Evolutionary conservation across 2,888 invertebrate genomes (phyloP).

Genomic region (Embidobia sp.): DNA sequence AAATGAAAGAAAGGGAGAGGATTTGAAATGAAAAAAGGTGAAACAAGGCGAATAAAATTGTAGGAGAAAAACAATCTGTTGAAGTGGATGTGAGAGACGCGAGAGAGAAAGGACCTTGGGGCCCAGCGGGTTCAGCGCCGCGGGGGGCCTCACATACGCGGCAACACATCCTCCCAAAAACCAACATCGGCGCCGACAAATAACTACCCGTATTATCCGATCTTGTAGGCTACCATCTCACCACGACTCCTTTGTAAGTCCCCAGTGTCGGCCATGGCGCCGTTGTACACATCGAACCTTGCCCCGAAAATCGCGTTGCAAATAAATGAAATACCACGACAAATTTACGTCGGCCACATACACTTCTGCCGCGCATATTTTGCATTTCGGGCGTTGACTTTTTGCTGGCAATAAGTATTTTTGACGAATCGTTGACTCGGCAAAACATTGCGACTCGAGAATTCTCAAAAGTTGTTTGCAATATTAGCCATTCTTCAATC

Average conservation of each 20-base stretch:
- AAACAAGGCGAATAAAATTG: slow-evolving; percentile 46
- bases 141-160: slow-evolving; percentile 77
- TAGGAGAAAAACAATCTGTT: slow-evolving; percentile 55
- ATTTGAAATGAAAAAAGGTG: slow-evolving; percentile 20
- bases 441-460: no score
- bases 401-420: slow-evolving; percentile 27
- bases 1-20: slow-evolving; percentile 41
- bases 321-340: slow-evolving; percentile 61
- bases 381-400: slow-evolving; percentile 46
- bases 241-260: slow-evolving; percentile 77
- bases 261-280: slow-evolving; percentile 73
- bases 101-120: slow-evolving; percentile 62
- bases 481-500: no score
- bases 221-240: slow-evolving; percentile 80
- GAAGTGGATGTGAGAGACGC: slow-evolving; percentile 54
- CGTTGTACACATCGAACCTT: slow-evolving; percentile 54
- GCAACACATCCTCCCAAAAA: slow-evolving; percentile 75
- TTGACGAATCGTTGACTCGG: slow-evolving; percentile 42
- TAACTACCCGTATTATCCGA: slow-evolving; percentile 81
- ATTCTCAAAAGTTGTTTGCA: no score
- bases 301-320: slow-evolving; percentile 54
- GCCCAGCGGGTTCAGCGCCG: slow-evolving; percentile 76
- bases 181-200: slow-evolving; percentile 81
- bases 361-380: slow-evolving; percentile 40
- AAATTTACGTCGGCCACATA: slow-evolving; percentile 47